These are phyloP conservation scores for Diploscapter pachys DNA, from an alignment of 1,140 invertebrate genomes.

Conservation along the genomic window DNA sequence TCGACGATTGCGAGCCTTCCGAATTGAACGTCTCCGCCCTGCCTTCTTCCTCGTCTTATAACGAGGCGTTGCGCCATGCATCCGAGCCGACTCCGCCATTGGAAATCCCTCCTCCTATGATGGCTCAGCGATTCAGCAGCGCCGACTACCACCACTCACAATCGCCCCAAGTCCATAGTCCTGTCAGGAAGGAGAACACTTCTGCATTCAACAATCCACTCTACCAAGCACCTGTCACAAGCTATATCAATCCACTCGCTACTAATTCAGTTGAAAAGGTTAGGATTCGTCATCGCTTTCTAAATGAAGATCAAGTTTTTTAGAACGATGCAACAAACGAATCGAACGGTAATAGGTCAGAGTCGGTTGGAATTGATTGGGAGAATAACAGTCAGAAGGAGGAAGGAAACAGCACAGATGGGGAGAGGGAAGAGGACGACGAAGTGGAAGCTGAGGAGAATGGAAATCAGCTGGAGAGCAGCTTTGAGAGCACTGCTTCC, in stretches of 20 bases:
- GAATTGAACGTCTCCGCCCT: not conserved
- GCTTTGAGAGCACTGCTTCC: too few relatives aligned
- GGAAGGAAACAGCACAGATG: conserved; percentile 4
- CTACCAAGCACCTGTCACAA: conserved; percentile 13
- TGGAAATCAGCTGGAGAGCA: not conserved
- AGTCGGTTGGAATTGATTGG: conserved; percentile 6
- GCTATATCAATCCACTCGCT: conserved; percentile 18
- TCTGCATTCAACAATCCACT: conserved; percentile 12
- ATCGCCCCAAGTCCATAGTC: not conserved
- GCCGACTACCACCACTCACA: not conserved
- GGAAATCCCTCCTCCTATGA: not conserved
- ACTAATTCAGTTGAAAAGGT: not conserved
- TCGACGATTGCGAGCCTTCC: conserved; percentile 11
- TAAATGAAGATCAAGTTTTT: too few relatives aligned
- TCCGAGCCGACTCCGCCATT: not conserved
- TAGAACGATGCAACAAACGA: not conserved
- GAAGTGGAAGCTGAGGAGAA: conserved; percentile 22
- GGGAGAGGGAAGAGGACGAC: not conserved
- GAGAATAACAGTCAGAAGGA: conserved; percentile 19
- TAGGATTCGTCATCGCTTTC: too few relatives aligned
- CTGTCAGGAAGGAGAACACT: not conserved
- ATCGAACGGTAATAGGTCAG: not conserved
- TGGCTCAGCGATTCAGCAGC: not conserved
- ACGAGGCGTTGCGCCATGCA: conserved; percentile 16
- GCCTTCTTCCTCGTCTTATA: conserved; percentile 21